phyloP scores from a whole-genome alignment of 2,797 vertebrate genomes.

The Clamator glandarius region DNA sequence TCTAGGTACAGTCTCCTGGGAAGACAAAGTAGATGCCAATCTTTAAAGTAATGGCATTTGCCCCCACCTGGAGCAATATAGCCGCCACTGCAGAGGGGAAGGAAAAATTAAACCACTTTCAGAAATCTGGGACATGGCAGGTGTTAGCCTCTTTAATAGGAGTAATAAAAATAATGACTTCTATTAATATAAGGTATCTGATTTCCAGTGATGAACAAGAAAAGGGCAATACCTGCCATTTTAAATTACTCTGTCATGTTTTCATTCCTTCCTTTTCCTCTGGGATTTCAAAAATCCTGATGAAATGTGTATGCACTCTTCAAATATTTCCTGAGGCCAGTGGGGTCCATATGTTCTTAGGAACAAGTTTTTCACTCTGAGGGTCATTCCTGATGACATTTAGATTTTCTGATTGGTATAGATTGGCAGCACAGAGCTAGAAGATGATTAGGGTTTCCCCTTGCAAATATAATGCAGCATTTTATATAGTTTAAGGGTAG shows the following conservation, averaged over 20 bases:
- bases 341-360: conserved; percentile 78
- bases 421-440: neutral
- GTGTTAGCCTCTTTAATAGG: conserved; percentile 58
- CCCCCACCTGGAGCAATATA: conserved; percentile 2
- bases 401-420: conserved; percentile 68
- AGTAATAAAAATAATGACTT: conserved; percentile 73
- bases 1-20: neutral
- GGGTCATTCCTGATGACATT: conserved; percentile 72
- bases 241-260: conserved; percentile 80
- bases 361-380: conserved; percentile 72
- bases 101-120: conserved; percentile 55
- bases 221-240: conserved; percentile 77
- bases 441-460: neutral
- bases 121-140: conserved; percentile 61
- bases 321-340: conserved; percentile 84
- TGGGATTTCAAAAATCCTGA: conserved; percentile 78
- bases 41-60: conserved; percentile 48
- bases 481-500: neutral
- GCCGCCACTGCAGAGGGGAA: conserved; percentile 18
- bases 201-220: conserved; percentile 71
- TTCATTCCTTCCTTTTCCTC: conserved; percentile 69
- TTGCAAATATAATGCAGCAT: neutral
- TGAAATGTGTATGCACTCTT: conserved; percentile 77
- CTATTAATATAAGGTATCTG: conserved; percentile 69
- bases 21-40: conserved; percentile 39